Percentiles rank a stretch among this genome's conserved stretches.
These are phyloP conservation scores for Chrysochloris asiatica DNA, from an alignment of 2,113 vertebrate species.

Conservation along the genomic window DNA sequence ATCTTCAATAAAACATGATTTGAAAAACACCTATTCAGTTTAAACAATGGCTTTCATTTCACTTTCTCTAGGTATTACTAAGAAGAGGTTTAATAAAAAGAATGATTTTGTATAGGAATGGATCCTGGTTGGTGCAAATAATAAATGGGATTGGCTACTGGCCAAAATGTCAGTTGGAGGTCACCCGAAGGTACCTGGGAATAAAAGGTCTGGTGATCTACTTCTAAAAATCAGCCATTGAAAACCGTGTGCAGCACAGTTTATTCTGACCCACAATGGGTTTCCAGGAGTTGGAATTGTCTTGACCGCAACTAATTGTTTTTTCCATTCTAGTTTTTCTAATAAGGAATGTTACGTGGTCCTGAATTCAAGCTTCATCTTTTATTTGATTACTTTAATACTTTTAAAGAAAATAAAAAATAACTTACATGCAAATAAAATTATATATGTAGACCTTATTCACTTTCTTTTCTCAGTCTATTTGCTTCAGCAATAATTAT, in stretches of 20 bases:
- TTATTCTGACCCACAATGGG: background rate
- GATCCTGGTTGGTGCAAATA: background rate
- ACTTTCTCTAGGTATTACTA: background rate
- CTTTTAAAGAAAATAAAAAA: background rate
- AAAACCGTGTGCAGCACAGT: background rate
- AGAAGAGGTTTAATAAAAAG: background rate
- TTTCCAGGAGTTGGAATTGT: background rate
- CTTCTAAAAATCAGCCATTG: background rate
- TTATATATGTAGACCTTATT: background rate
- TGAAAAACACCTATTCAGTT: slow-evolving; percentile 9
- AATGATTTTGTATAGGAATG: background rate
- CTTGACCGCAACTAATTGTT: background rate
- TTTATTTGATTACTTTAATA: background rate
- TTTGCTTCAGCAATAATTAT: background rate
- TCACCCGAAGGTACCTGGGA: background rate
- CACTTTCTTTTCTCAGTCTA: background rate
- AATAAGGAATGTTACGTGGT: background rate
- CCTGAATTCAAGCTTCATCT: background rate
- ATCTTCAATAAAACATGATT: background rate
- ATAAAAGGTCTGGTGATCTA: background rate
- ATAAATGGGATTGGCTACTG: background rate
- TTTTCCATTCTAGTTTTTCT: background rate
- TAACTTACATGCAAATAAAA: background rate
- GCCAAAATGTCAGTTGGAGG: background rate
- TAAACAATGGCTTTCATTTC: background rate